A percentile compares a stretch with the other conserved stretches of the same genome.
These are phyloP conservation scores for Ashinkailepas kermadecensis DNA, from an alignment of 2,888 invertebrate genomes.

Conservation along the genomic window DNA sequence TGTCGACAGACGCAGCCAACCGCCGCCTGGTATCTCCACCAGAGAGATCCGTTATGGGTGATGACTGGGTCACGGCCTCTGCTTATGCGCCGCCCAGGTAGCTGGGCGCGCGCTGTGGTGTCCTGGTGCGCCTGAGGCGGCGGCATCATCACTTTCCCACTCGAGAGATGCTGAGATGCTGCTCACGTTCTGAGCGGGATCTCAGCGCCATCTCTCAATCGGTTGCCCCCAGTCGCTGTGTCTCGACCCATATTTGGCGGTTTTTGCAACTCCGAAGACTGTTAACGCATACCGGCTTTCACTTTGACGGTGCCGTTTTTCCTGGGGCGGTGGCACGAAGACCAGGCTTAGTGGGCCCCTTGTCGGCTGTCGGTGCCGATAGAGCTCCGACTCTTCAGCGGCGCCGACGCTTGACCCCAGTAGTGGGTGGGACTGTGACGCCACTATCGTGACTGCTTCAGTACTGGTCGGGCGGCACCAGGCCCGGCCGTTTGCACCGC, in stretches of 20 bases:
- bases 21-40: too few species aligned
- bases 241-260: not conserved
- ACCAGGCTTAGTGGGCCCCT: not conserved
- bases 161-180: not conserved
- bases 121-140: not conserved
- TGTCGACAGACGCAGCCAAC: too few species aligned
- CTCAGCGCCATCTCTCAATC: not conserved
- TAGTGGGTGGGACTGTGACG: too few species aligned
- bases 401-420: too few species aligned
- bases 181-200: not conserved
- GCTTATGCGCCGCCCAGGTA: not conserved
- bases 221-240: too few species aligned
- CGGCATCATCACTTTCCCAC: not conserved
- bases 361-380: too few species aligned
- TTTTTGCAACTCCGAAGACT: conserved; percentile 16
- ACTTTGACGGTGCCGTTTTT: not conserved
- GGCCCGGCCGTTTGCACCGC: too few species aligned
- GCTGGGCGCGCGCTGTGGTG: not conserved
- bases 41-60: too few species aligned
- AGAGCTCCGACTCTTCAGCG: too few species aligned
- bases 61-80: too few species aligned
- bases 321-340: not conserved
- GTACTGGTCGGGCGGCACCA: too few species aligned
- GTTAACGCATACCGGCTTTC: not conserved
- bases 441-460: too few species aligned